Base-by-base conservation (phyloP, 1,140 invertebrate species). In the Lasioglossum albipes region DNA sequence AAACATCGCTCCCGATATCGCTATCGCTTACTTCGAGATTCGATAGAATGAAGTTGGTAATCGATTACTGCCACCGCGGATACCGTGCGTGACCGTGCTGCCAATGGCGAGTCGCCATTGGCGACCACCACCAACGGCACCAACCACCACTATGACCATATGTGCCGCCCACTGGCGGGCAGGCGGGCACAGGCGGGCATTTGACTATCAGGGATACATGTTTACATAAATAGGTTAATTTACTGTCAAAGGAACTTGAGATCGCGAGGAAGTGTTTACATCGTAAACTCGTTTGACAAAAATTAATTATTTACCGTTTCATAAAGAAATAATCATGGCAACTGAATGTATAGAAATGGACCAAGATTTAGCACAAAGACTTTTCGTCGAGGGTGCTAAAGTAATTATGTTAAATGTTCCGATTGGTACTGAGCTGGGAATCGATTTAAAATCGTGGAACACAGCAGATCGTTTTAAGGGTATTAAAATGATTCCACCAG, bases 401-500 rank as follows among this genome's bases (percentile, higher is more conserved):
- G 94, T 99, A 73, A 93, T 98, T 54, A 95, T 98, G 68, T 93
- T 98, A 2, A 96, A 98, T 87, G 96, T 98, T 59, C 98, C 98
- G 6, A 90, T 94, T 79, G 96, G 97, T 65, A 98, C 97, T 10
- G 97, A 99, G 93, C 97, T 99, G 94, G 98, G 99, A n/a, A 98
- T 99, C 85, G 99, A 99, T 93, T 95, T 99, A 91, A 97, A 98
- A 92, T 96, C 96, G 13, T 99, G 98, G 97, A 97, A 96, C 82
- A 97, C 97, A n/a, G 98, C 96, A 7, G 96, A 97, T 80, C 97
- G 97, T 91, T 99, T 99, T 92, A 95, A 96, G 81, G 99, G 99
- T 20, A 95, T 99, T 57, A 99, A 99, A 95, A 99, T 99, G 98
- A 99, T 99, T 83, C 99, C 99, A 2, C 97, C 98, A 20, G 99